Percentiles rank a stretch among this genome's conserved stretches.
Evolutionary conservation across 2,888 invertebrate species (phyloP).

Genomic region (Drosophila mimica): DNA sequence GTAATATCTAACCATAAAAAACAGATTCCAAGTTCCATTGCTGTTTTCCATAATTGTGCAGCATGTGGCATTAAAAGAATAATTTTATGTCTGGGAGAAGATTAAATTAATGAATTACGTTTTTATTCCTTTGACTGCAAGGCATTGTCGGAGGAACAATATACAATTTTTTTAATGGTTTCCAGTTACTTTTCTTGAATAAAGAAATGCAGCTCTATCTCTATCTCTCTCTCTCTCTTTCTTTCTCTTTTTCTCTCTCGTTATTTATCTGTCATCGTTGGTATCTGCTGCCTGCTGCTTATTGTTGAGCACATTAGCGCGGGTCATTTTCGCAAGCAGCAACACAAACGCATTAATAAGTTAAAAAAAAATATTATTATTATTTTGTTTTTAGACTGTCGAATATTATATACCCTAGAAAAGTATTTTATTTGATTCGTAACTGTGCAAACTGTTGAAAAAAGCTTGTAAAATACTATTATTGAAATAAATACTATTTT

Average conservation of each 20-base stretch:
- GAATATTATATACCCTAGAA: constrained; percentile 30
- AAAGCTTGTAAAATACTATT: constrained; percentile 29
- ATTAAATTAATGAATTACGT: constrained; percentile 58
- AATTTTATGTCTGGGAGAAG: constrained; percentile 42
- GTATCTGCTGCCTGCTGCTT: constrained; percentile 32
- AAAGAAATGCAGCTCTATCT: not conserved
- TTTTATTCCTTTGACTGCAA: constrained; percentile 51
- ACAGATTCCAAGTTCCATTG: constrained; percentile 12
- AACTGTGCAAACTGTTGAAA: constrained; percentile 37
- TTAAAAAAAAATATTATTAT: constrained; percentile 19
- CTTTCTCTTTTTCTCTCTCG: constrained; percentile 2
- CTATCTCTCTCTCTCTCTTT: not conserved
- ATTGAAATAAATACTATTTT: not conserved
- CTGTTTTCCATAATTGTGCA: constrained; percentile 19
- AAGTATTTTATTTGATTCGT: constrained; percentile 22
- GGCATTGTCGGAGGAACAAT: constrained; percentile 24
- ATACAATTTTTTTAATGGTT: constrained; percentile 59
- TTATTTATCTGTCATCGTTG: not conserved
- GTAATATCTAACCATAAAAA: constrained; percentile 15
- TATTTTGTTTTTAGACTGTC: not conserved
- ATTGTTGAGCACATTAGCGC: constrained; percentile 65
- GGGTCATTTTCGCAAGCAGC: constrained; percentile 70
- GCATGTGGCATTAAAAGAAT: constrained; percentile 33
- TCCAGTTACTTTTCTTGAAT: constrained; percentile 19
- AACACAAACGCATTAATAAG: constrained; percentile 62